These are phyloP conservation scores for Chymomyza caudatula DNA, from an alignment of 2,888 invertebrate species.

Conservation along the genomic window DNA sequence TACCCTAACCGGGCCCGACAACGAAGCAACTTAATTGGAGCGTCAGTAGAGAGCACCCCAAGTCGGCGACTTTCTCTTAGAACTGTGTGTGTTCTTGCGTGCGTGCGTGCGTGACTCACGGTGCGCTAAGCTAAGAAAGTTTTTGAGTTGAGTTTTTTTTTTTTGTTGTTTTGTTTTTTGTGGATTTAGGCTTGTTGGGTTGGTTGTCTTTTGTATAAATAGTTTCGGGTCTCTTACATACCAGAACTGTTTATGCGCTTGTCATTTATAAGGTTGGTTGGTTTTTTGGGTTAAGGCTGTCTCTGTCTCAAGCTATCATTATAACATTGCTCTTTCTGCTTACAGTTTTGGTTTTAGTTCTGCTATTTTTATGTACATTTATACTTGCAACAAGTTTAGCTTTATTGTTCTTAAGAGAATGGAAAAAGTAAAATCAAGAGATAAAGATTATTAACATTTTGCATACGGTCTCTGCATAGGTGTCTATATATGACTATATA, in stretches of 20 bases:
- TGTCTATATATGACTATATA: constrained; percentile 14
- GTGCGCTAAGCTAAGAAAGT: constrained; percentile 29
- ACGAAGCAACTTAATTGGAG: constrained; percentile 25
- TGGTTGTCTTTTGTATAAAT: constrained; percentile 20
- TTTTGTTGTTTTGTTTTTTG: not conserved
- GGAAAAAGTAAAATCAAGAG: constrained; percentile 31
- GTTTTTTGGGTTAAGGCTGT: constrained; percentile 18
- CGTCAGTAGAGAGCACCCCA: constrained; percentile 15
- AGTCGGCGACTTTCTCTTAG: not conserved
- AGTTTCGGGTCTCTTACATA: not conserved
- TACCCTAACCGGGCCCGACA: constrained; percentile 57
- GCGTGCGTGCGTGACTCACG: constrained; percentile 24
- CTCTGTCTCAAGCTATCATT: constrained; percentile 45
- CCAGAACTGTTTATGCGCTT: no score
- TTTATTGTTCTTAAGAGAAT: constrained; percentile 32
- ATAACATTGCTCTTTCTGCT: constrained; percentile 33
- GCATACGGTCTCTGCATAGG: constrained; percentile 38
- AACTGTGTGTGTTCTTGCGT: not conserved
- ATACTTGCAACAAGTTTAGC: constrained; percentile 6
- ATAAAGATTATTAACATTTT: constrained; percentile 39
- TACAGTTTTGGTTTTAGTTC: constrained; percentile 24
- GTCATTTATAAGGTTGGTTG: constrained; percentile 25
- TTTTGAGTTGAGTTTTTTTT: constrained; percentile 21
- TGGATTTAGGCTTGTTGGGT: constrained; percentile 2
- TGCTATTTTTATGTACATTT: not conserved